phyloP scores from a whole-genome alignment of 2,797 vertebrate species.

The Hydrophis major region DNA sequence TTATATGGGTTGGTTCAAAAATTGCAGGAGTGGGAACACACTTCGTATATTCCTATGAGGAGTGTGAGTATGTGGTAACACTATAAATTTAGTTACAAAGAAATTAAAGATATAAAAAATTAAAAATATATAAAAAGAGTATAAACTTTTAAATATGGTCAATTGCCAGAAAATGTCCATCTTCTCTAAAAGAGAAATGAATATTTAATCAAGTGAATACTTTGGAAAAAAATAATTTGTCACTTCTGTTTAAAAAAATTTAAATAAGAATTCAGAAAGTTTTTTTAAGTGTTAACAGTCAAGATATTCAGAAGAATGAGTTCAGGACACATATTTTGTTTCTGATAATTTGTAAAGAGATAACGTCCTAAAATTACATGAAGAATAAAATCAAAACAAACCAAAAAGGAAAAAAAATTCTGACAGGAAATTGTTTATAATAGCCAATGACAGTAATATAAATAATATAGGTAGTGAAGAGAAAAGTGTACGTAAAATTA shows the following conservation, averaged over 20 bases:
- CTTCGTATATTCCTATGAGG: not conserved
- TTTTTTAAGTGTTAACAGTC: not conserved
- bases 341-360: slow-evolving; percentile 6
- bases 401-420: not conserved
- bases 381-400: not conserved
- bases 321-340: not conserved
- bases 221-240: not conserved
- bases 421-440: slow-evolving; percentile 7
- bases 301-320: not conserved
- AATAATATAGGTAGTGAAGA: slow-evolving; percentile 9
- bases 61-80: not conserved
- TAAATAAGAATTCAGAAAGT: not conserved
- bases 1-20: no score
- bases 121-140: not conserved
- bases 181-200: not conserved
- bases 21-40: not conserved
- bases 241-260: not conserved
- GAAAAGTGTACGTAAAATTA: slow-evolving; percentile 20
- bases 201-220: not conserved
- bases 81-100: not conserved
- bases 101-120: not conserved
- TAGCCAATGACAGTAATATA: slow-evolving; percentile 19
- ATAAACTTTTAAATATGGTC: not conserved
- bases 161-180: not conserved
- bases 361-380: not conserved